These are phyloP conservation scores for Gallinago paraguaiae DNA, from an alignment of 2,113 vertebrate species.

Conservation along the genomic window DNA sequence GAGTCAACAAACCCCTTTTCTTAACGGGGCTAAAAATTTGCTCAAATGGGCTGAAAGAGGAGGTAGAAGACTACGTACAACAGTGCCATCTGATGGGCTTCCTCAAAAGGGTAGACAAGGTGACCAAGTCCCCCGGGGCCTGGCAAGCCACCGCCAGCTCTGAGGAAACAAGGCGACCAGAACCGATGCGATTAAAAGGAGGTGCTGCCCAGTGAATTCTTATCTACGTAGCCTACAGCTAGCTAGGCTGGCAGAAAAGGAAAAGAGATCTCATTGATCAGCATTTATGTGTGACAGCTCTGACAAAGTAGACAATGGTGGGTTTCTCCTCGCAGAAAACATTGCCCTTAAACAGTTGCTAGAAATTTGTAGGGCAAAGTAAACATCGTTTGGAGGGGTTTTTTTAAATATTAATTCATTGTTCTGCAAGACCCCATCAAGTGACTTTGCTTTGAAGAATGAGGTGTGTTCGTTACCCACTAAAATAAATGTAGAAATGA, in stretches of 20 bases:
- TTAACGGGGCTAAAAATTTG: background rate
- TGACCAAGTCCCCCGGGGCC: background rate
- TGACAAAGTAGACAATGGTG: background rate
- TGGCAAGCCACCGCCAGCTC: background rate
- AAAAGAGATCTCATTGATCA: background rate
- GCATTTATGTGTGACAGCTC: background rate
- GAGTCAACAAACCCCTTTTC: background rate
- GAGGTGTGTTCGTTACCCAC: background rate
- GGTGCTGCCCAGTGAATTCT: background rate
- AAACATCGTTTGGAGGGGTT: rapidly evolving
- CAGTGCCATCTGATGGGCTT: conserved; percentile 64
- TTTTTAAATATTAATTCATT: background rate
- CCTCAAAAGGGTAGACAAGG: conserved; percentile 23
- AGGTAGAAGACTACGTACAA: conserved; percentile 1
- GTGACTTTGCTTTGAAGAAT: background rate
- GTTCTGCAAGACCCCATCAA: background rate
- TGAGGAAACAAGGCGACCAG: background rate
- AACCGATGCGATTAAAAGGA: background rate
- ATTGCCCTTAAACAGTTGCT: background rate
- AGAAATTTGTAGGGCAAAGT: background rate
- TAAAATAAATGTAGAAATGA: background rate
- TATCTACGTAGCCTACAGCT: background rate
- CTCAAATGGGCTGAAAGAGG: background rate
- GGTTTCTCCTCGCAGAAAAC: background rate
- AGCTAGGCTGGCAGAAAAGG: background rate